Percentiles rank a stretch among this genome's conserved stretches.
phyloP scores from a whole-genome alignment of 2,113 vertebrate species.

The Glareola pratincola region DNA sequence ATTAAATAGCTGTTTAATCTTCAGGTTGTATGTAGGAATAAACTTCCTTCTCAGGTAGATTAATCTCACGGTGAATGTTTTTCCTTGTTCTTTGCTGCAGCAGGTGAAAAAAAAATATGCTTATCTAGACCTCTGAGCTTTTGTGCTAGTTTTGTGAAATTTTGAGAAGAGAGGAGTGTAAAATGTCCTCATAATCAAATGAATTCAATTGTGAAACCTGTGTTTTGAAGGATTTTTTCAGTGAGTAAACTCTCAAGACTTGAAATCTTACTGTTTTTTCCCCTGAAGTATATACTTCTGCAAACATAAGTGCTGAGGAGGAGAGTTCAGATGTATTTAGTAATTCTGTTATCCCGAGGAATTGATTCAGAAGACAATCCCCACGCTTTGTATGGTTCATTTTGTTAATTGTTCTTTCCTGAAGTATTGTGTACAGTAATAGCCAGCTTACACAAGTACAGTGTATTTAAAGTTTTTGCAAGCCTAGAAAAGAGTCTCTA shows the following conservation, averaged over 20 bases:
- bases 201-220: neutral
- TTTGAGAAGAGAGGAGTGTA: neutral
- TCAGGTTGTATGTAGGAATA: neutral
- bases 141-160: neutral
- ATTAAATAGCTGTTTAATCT: neutral
- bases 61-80: neutral
- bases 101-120: fast-evolving
- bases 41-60: neutral
- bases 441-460: neutral
- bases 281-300: neutral
- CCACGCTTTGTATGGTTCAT: neutral
- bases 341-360: neutral
- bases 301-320: neutral
- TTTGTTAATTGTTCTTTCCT: neutral
- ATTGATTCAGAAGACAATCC: neutral
- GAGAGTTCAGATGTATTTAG: neutral
- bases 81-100: neutral
- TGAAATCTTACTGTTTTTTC: neutral
- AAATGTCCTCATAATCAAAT: neutral
- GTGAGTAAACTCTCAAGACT: neutral
- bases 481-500: neutral
- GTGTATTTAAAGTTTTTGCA: neutral
- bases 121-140: neutral
- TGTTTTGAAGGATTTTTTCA: neutral
- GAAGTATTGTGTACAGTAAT: neutral